Base-by-base conservation (phyloP, 2,113 vertebrate species). In the Phrynocephalus versicolor region DNA sequence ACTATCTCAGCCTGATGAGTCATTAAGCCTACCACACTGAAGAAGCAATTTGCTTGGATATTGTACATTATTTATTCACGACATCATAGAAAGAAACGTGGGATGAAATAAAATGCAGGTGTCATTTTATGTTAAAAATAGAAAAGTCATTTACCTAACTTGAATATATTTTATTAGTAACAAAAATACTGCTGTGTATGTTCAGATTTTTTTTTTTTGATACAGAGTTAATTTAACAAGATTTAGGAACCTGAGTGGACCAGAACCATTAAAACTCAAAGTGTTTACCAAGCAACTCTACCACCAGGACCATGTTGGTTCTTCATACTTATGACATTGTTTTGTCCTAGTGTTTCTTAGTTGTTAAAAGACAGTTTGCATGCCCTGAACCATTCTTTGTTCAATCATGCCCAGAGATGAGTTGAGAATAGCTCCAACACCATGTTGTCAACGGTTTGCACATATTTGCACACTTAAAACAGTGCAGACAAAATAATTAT, bases 41-140 rank as follows among this genome's bases (percentile, higher is more conserved):
- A 93, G 93, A 95, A 86, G 86, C 87, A 93, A 85, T 94, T 94
- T 95, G 76, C 91, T 95, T 94, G 94, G 94, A 93, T 94, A 93
- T 90, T 93, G 85, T 84, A 51, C 82, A 57, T 37, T 92, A 92
- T 92, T 90, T 92, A 90, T 87, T 92, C 88, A 35, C 90, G 87
- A 78, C 65, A 62, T 64, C 89, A 90, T 7, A 79, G 81, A 85
- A 84, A 91, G 77, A 45, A 92, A 76, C 64, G 89, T 30, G 88
- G 92, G 84, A 90, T 94, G 89, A 79, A 75, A 51, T 88, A 89
- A 88, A 82, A 81, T 85, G 70, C 67, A 79, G 83, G 65, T 51
- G 65, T 58, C 45, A 6, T 81, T 90, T 90, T 70, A 70, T 90
- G 90, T 80, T 86, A 89, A 92, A 81, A 93, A 82, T 83, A 65